Evolutionary conservation across 2,888 invertebrate species (phyloP).

Genomic region (Pterobdella sp.): DNA sequence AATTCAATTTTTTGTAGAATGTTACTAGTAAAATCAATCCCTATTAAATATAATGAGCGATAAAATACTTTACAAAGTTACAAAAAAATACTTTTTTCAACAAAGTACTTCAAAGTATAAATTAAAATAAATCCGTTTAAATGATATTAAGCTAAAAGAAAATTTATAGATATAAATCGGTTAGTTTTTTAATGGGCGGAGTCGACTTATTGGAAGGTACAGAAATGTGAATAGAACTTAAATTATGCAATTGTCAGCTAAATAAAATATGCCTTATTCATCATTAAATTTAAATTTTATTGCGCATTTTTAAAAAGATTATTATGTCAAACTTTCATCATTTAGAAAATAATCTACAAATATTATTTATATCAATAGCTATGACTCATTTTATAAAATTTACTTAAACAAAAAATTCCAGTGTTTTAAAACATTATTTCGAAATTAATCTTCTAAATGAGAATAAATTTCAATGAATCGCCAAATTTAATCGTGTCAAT

Average conservation of each 20-base stretch:
- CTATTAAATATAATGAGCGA: not conserved
- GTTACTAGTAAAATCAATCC: not conserved
- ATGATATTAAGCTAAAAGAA: not conserved
- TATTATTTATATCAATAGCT: not conserved
- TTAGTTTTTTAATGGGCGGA: constrained; percentile 12
- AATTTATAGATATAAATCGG: not conserved
- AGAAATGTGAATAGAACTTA: constrained; percentile 9
- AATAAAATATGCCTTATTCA: not conserved
- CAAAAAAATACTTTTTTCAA: not conserved
- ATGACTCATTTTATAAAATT: too few relatives aligned
- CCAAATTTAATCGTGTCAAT: too few relatives aligned
- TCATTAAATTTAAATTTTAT: not conserved
- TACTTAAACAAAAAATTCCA: too few relatives aligned
- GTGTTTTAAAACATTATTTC: too few relatives aligned
- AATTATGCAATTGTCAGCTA: constrained; percentile 7
- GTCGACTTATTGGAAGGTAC: not conserved
- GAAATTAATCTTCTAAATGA: too few relatives aligned
- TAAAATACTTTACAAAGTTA: not conserved
- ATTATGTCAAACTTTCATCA: not conserved
- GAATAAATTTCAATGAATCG: too few relatives aligned
- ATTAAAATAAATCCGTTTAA: too few relatives aligned
- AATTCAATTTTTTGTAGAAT: not conserved
- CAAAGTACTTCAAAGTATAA: not conserved
- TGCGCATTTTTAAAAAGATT: not conserved
- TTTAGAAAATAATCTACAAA: not conserved